A percentile compares a stretch with the other conserved stretches of the same genome.
phyloP scores from a whole-genome alignment of 2,797 vertebrate species.

The Anableps anableps region DNA sequence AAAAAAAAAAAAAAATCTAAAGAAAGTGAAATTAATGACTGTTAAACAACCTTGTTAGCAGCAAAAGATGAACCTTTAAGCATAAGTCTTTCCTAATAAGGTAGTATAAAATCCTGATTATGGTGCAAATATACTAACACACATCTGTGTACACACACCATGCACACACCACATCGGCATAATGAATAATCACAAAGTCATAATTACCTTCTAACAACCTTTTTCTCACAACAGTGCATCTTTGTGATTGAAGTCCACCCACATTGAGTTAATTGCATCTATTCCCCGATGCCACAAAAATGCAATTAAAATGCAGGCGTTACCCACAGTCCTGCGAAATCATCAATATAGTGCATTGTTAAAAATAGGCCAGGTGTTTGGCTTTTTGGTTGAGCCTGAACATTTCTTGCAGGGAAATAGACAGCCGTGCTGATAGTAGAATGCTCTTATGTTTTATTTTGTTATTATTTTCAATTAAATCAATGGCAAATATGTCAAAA shows the following conservation, averaged over 20 bases:
- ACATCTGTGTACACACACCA: constrained; percentile 13
- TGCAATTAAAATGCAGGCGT: constrained; percentile 78
- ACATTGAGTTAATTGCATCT: constrained; percentile 82
- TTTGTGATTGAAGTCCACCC: constrained; percentile 83
- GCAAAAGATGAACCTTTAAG: constrained; percentile 72
- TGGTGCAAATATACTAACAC: constrained; percentile 37
- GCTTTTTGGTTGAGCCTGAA: constrained; percentile 41
- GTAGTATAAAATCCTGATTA: constrained; percentile 65
- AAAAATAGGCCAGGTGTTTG: constrained; percentile 58
- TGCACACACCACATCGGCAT: constrained; percentile 42
- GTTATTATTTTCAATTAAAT: constrained; percentile 2
- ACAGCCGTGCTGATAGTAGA: background rate
- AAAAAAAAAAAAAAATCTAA: constrained; percentile 7
- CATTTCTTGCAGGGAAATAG: constrained; percentile 27
- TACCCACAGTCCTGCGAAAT: constrained; percentile 69
- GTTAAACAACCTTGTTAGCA: constrained; percentile 72
- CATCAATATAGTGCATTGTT: constrained; percentile 65
- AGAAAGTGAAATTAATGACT: constrained; percentile 38
- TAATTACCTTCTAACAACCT: constrained; percentile 81
- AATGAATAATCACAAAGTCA: constrained; percentile 79
- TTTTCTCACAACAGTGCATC: constrained; percentile 79
- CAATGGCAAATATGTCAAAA: background rate
- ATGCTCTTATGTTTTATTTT: background rate
- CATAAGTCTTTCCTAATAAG: constrained; percentile 57
- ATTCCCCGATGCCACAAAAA: constrained; percentile 76